Conservation (phyloP, 2,113 vertebrate genomes). For the Platysteira castanea region DNA sequence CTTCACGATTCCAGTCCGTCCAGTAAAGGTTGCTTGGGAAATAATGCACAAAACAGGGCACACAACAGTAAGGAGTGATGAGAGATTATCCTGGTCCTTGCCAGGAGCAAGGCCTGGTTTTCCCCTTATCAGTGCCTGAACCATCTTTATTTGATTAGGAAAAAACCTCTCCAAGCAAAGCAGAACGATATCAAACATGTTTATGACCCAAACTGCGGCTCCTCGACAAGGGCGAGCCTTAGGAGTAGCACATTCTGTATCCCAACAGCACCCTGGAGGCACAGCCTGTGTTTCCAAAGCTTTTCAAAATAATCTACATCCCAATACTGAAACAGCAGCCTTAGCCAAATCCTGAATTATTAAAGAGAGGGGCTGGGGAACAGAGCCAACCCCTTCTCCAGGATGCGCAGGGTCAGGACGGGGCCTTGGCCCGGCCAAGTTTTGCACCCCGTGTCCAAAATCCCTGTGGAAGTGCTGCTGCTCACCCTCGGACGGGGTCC, state of each 20-base stretch:
- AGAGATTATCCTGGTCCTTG: not conserved
- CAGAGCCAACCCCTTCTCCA: not conserved
- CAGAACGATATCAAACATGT: not conserved
- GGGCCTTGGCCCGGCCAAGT: accelerated
- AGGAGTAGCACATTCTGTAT: not conserved
- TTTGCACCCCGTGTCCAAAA: accelerated
- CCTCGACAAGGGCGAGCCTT: not conserved
- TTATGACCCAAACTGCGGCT: not conserved
- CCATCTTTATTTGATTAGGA: not conserved
- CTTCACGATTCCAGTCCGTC: slow-evolving; percentile 98
- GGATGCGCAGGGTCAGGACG: not conserved
- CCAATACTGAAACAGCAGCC: not conserved
- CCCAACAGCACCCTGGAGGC: not conserved
- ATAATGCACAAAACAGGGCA: not conserved
- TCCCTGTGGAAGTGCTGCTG: accelerated
- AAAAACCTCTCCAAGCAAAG: not conserved
- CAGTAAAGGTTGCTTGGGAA: slow-evolving; percentile 87
- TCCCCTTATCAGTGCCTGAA: not conserved
- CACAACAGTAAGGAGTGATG: not conserved
- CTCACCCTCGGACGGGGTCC: slow-evolving; percentile 87
- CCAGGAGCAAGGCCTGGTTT: not conserved
- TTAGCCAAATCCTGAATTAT: not conserved
- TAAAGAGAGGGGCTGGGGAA: not conserved
- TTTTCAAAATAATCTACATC: not conserved
- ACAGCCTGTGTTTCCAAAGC: not conserved